Conservation (phyloP, 2,888 invertebrate species). For the Osmoderma eremita region DNA sequence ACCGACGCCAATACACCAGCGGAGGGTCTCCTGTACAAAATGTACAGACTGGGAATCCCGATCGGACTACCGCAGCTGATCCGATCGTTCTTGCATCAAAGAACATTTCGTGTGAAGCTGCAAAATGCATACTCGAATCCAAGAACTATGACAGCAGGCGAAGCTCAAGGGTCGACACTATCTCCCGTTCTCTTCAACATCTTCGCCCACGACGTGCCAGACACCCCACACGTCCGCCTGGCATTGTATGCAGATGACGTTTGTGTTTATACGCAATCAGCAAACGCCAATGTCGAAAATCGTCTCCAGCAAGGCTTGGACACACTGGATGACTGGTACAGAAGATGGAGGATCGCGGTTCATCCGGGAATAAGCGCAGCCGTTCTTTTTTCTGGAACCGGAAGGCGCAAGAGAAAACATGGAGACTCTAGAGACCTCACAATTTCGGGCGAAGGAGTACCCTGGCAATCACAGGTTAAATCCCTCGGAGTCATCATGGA, state of each 20-base stretch:
- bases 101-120: background rate
- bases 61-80: background rate
- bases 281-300: background rate
- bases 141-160: background rate
- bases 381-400: background rate
- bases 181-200: background rate
- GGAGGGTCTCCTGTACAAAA: background rate
- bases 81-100: background rate
- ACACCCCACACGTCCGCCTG: background rate
- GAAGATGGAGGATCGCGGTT: background rate
- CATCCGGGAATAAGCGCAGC: background rate
- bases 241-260: background rate
- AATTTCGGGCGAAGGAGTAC: background rate
- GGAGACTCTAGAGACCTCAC: background rate
- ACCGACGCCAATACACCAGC: background rate
- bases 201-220: background rate
- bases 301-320: background rate
- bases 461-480: background rate
- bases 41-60: background rate
- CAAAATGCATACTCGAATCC: background rate
- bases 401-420: background rate
- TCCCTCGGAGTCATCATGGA: constrained; percentile 2
- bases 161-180: background rate
- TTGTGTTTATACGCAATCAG: background rate
- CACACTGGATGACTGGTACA: background rate